phyloP scores from a whole-genome alignment of 2,797 vertebrate species.

The Steatocranus sp. region DNA sequence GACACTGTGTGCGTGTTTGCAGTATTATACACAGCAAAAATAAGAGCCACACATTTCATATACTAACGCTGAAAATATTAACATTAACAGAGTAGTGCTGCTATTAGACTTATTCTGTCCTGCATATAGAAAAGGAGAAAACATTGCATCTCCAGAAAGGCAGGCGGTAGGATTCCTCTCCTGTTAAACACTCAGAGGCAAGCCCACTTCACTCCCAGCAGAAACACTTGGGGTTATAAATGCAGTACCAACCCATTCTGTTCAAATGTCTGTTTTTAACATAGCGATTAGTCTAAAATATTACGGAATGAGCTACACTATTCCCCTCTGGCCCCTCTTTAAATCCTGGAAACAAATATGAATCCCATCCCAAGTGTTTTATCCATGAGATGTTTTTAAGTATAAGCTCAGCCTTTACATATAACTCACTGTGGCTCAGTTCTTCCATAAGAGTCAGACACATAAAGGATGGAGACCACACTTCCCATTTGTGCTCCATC shows the following conservation, averaged over 20 bases:
- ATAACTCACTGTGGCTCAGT: constrained; percentile 51
- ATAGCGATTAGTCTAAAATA: not conserved
- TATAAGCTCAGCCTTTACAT: not conserved
- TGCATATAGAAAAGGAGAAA: not conserved
- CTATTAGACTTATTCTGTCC: not conserved
- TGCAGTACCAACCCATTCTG: accelerated
- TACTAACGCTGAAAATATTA: not conserved
- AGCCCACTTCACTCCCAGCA: not conserved
- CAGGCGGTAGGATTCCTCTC: not conserved
- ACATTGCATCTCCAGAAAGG: not conserved
- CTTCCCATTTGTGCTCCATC: constrained; percentile 13
- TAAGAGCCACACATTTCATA: accelerated
- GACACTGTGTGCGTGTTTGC: not conserved
- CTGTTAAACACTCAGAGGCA: constrained; percentile 21
- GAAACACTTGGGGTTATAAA: not conserved
- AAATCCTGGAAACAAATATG: not conserved
- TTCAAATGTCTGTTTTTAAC: not conserved
- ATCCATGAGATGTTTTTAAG: not conserved
- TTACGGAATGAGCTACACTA: accelerated
- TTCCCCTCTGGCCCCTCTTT: not conserved
- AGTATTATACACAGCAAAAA: not conserved
- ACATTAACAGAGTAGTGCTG: not conserved
- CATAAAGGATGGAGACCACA: constrained; percentile 55
- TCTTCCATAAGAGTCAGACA: constrained; percentile 21
- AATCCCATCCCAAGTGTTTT: not conserved